phyloP scores from a whole-genome alignment of 2,113 vertebrate genomes.

The Alexandromys fortis region DNA sequence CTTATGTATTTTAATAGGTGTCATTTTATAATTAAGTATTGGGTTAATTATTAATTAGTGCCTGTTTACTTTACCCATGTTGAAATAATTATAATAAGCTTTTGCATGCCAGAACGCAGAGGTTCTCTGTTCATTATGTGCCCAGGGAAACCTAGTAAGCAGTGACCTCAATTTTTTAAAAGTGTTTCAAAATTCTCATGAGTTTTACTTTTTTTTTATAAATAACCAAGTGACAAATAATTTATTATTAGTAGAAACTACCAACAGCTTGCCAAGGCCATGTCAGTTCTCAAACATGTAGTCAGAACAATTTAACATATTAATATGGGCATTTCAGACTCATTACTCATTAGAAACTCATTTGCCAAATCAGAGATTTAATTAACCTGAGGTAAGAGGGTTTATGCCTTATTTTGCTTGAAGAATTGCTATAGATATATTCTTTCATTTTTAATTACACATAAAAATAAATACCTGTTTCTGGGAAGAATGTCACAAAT shows the following conservation, averaged over 20 bases:
- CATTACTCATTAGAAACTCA: not conserved
- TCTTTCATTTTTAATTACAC: not conserved
- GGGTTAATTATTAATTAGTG: not conserved
- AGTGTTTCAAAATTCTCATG: not conserved
- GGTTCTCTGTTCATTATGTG: not conserved
- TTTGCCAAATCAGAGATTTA: not conserved
- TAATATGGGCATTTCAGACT: not conserved
- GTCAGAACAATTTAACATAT: not conserved
- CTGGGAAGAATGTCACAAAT: not conserved
- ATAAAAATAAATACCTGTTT: not conserved
- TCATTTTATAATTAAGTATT: not conserved
- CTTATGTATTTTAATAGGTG: not conserved
- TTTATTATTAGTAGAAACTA: conserved; percentile 11
- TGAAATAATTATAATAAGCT: not conserved
- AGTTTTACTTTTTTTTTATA: not conserved
- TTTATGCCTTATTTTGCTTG: conserved; percentile 27
- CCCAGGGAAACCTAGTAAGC: not conserved
- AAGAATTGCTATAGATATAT: not conserved
- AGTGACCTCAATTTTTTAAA: not conserved
- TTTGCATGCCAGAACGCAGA: not conserved
- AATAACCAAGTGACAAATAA: not conserved
- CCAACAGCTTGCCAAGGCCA: not conserved
- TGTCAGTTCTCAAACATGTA: not conserved
- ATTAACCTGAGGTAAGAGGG: conserved; percentile 9
- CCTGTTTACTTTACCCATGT: not conserved